Evolutionary conservation across 2,888 invertebrate genomes (phyloP).

Genomic region (Cryptops parisi): DNA sequence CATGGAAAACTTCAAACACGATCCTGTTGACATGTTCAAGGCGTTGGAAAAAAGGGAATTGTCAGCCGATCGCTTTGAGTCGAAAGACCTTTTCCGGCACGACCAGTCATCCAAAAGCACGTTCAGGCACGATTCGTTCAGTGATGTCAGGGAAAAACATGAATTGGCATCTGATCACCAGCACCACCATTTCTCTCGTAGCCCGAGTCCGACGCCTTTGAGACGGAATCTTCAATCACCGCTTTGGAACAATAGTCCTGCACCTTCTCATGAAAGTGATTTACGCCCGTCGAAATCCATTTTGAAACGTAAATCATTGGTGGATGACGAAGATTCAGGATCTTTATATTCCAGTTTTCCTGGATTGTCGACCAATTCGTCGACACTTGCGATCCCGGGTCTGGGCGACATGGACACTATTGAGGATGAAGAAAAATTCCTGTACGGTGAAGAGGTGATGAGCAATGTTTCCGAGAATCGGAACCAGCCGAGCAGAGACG

Average conservation of each 20-base stretch:
- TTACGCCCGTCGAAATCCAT: background rate
- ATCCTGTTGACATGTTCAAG: no score
- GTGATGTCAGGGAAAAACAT: no score
- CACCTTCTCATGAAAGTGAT: background rate
- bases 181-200: no score
- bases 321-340: background rate
- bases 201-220: background rate
- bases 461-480: background rate
- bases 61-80: no score
- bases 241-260: background rate
- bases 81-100: no score
- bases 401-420: conserved; percentile 18
- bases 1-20: no score
- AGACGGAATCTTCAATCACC: background rate
- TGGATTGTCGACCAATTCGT: background rate
- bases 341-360: background rate
- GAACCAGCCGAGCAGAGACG: background rate
- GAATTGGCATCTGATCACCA: no score
- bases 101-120: no score
- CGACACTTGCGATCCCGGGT: conserved; percentile 12
- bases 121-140: no score
- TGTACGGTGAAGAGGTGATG: conserved; percentile 24
- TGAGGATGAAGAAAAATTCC: conserved; percentile 29
- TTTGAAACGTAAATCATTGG: background rate
- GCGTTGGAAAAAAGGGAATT: no score